phyloP scores from a whole-genome alignment of 2,113 vertebrate genomes.

The Typhlomys cinereus region DNA sequence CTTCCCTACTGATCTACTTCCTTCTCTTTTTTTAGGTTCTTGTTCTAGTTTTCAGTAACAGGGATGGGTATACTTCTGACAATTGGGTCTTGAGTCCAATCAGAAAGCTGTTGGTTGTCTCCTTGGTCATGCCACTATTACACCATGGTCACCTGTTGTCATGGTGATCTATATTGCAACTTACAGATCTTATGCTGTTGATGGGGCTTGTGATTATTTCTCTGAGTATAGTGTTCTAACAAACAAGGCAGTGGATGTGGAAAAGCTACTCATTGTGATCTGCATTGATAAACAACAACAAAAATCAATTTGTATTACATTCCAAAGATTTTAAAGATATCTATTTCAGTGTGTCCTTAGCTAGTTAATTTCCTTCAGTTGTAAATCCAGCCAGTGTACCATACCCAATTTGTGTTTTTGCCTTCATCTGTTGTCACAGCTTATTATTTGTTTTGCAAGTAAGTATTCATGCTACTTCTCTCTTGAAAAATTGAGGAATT shows the following conservation, averaged over 20 bases:
- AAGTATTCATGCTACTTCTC: slow-evolving; percentile 8
- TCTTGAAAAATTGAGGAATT: slow-evolving; percentile 25
- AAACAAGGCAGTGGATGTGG: slow-evolving; percentile 3
- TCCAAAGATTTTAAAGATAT: not conserved
- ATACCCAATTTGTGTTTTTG: not conserved
- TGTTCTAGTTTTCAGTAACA: too few relatives aligned
- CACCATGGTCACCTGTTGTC: too few relatives aligned
- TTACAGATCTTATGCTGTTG: too few relatives aligned
- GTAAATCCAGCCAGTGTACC: not conserved
- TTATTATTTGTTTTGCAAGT: not conserved
- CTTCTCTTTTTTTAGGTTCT: too few relatives aligned
- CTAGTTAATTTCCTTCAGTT: not conserved
- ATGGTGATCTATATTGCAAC: too few relatives aligned
- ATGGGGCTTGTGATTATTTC: too few relatives aligned
- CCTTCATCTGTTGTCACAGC: not conserved
- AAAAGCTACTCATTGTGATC: slow-evolving; percentile 1
- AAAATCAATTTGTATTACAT: not conserved
- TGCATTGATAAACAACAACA: not conserved
- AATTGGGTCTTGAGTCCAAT: too few relatives aligned
- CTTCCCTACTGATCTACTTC: too few relatives aligned
- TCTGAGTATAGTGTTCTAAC: too few relatives aligned
- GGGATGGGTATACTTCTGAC: too few relatives aligned
- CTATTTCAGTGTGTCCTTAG: not conserved
- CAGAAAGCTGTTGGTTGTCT: too few relatives aligned
- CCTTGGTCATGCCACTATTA: too few relatives aligned